Evolutionary conservation across 2,797 vertebrate genomes (phyloP), one percentile per base, ranked within the genome.

Genomic region (Xyrichtys novacula): DNA sequence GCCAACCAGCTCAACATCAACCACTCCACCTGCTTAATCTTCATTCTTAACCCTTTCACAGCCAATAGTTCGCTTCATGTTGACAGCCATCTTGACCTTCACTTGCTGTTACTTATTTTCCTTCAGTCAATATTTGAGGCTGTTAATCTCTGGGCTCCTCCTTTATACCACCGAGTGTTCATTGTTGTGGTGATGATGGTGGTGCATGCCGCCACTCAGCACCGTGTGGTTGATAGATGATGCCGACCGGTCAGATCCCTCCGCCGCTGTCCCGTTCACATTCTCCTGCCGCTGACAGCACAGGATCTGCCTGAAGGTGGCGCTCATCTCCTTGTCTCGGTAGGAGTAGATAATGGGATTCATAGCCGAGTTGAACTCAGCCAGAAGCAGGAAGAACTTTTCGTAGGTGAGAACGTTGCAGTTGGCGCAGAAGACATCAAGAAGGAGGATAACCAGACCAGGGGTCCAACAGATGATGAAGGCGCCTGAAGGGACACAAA

Each of bases 341-440:
- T 99, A 99, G 36, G 98, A 99, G 91, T 99, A 99, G 90, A 99
- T 99, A 91, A 99, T 99, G 83, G 98, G 98, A 88, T 99, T 99
- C 98, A 99, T 99, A 83, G 98, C 98, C 0, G 98, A 99, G 92
- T 99, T 99, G 92, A 99, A 98, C 87, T 99, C 98, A 0, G 98
- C 98, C 2, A 99, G 93, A 38, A 99, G 95, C 19, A 99, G 94
- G 92, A 99, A 99, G 89, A 99, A 99, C 85, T 99, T 99, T 83
- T 99, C 98, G 0, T 96, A 99, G 60, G 95, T 94, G 75, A 99
- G 93, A 56, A 99, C 95, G 0, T 96, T 94, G 82, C 98, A 99
- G 42, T 78, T 93, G 1, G 94, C 86, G 32, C 98, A 99, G 86
- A 98, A 99, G 71, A 98, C 97, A 2, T 99, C 98, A 0, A 99